Evolutionary conservation across 2,797 vertebrate species (phyloP).

Genomic region (Acanthurus tractus): DNA sequence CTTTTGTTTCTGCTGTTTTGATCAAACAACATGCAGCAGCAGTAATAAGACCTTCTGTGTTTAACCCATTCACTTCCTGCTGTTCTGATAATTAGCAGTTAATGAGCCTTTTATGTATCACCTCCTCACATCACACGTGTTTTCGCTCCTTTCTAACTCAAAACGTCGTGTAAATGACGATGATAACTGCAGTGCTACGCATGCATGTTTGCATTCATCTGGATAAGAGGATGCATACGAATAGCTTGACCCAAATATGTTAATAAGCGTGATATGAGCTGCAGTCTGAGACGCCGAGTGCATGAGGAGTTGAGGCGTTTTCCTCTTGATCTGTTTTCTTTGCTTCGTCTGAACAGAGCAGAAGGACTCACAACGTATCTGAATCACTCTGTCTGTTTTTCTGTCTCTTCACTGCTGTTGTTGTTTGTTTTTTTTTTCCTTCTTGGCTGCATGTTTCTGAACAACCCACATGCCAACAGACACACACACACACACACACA

Average conservation of each 20-base stretch:
- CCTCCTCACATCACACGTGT: neutral
- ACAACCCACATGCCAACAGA: constrained; percentile 24
- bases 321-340: constrained; percentile 14
- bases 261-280: constrained; percentile 22
- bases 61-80: too few relatives aligned
- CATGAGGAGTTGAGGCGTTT: constrained; percentile 4
- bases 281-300: neutral
- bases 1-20: too few relatives aligned
- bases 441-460: constrained; percentile 20
- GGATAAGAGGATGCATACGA: neutral
- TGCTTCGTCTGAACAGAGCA: constrained; percentile 23
- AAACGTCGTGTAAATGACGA: neutral
- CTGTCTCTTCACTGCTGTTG: constrained; percentile 10
- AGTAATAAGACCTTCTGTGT: too few relatives aligned
- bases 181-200: neutral
- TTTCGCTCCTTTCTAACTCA: neutral
- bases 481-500: constrained; percentile 14
- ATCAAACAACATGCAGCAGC: too few relatives aligned
- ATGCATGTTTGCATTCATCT: neutral
- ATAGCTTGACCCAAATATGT: constrained; percentile 32
- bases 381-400: constrained; percentile 40
- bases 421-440: neutral
- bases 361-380: constrained; percentile 35
- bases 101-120: neutral
- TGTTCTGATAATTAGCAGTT: too few relatives aligned